Evolutionary conservation across 2,113 vertebrate species (phyloP).

Genomic region (Zosterops japonicus): DNA sequence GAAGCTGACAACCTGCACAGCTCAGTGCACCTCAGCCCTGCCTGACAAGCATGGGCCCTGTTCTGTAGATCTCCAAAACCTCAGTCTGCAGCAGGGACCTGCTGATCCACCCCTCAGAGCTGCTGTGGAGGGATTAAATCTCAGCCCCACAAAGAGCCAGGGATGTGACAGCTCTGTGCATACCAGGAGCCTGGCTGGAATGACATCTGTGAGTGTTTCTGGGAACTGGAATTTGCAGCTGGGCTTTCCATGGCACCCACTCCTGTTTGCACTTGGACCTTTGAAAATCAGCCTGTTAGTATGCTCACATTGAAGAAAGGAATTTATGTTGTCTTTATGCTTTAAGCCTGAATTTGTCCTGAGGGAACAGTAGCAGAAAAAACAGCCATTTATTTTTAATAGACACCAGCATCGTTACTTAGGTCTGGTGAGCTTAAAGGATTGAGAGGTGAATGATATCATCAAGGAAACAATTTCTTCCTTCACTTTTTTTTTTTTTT

Average conservation of each 20-base stretch:
- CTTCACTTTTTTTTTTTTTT: background rate
- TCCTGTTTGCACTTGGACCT: conserved; percentile 28
- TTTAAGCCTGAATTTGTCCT: conserved; percentile 28
- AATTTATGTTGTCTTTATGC: conserved; percentile 42
- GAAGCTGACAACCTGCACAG: background rate
- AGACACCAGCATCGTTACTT: conserved; percentile 9
- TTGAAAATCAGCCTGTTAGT: background rate
- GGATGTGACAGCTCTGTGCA: background rate
- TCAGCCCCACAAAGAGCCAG: background rate
- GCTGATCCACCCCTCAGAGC: background rate
- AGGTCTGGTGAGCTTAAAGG: conserved; percentile 52
- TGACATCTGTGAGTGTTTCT: background rate
- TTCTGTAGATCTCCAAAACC: background rate
- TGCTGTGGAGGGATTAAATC: background rate
- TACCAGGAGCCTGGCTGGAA: background rate
- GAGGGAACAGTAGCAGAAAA: conserved; percentile 61
- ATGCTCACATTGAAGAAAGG: background rate
- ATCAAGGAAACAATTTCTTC: conserved; percentile 38
- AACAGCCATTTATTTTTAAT: conserved; percentile 57
- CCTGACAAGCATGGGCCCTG: background rate
- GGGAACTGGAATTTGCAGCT: conserved; percentile 28
- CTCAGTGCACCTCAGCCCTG: background rate
- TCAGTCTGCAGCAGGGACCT: background rate
- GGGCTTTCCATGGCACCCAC: background rate
- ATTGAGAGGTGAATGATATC: conserved; percentile 44